These are phyloP conservation scores for Drosophila mimica DNA, from an alignment of 2,888 invertebrate genomes.

Conservation along the genomic window DNA sequence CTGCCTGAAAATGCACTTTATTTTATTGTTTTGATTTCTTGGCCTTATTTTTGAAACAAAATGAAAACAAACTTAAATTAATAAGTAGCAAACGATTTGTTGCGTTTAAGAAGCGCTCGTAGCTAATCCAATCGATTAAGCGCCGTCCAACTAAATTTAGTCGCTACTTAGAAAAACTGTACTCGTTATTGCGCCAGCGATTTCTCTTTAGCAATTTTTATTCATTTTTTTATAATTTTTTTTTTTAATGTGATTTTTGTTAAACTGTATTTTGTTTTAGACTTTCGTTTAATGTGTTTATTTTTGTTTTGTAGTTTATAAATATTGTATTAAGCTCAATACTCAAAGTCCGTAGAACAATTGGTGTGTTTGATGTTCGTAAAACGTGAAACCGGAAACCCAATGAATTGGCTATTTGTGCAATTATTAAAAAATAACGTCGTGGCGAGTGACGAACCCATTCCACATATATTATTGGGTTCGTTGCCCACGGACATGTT, in stretches of 20 bases:
- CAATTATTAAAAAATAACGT: slow-evolving; percentile 66
- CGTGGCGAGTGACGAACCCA: slow-evolving; percentile 23
- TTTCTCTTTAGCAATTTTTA: slow-evolving; percentile 12
- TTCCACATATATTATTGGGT: slow-evolving; percentile 1
- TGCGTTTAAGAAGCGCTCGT: slow-evolving; percentile 3
- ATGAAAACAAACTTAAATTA: neutral
- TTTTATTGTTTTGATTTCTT: slow-evolving; percentile 14
- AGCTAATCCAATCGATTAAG: slow-evolving; percentile 1
- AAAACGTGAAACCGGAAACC: slow-evolving; percentile 51
- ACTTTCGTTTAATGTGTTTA: slow-evolving; percentile 29
- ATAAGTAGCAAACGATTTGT: slow-evolving; percentile 7
- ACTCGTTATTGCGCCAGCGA: slow-evolving; percentile 20
- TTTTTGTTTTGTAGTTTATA: slow-evolving; percentile 51
- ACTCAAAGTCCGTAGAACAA: slow-evolving; percentile 73
- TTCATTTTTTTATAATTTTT: slow-evolving; percentile 18
- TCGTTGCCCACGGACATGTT: slow-evolving; percentile 45
- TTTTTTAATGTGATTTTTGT: slow-evolving; percentile 75
- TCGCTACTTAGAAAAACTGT: slow-evolving; percentile 14
- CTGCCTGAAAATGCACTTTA: slow-evolving; percentile 19
- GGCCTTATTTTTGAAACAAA: slow-evolving; percentile 1
- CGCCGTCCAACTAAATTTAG: slow-evolving; percentile 27
- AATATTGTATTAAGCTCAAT: slow-evolving; percentile 58
- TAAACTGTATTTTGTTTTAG: slow-evolving; percentile 67
- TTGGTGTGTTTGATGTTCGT: slow-evolving; percentile 55
- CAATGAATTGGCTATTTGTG: slow-evolving; percentile 77